Percentiles rank a stretch among this genome's conserved stretches.
Conservation (phyloP, 1,140 invertebrate genomes). For the Physella acuta region DNA sequence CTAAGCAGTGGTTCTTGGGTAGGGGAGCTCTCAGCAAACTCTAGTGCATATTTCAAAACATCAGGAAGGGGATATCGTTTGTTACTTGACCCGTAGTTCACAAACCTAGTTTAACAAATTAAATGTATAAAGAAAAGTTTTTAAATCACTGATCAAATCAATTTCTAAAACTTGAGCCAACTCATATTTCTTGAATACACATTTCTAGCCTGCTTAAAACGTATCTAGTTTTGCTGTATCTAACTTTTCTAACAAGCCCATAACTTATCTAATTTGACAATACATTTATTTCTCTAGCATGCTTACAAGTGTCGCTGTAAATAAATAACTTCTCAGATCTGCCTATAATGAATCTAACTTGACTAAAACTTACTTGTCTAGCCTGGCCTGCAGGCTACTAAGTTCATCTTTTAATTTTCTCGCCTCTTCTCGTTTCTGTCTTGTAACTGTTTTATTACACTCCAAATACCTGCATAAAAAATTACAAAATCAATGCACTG, state of each 20-base stretch:
- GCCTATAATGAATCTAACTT: no score
- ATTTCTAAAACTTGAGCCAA: no score
- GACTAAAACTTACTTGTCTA: conserved; percentile 63
- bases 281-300: no score
- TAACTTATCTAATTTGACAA: no score
- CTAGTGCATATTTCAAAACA: conserved; percentile 57
- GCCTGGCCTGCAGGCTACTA: conserved; percentile 50
- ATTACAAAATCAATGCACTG: neutral
- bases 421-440: conserved; percentile 59
- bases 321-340: no score
- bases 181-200: no score
- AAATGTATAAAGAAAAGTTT: neutral
- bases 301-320: no score
- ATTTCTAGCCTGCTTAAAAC: no score
- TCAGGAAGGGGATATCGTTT: conserved; percentile 59
- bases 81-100: conserved; percentile 57
- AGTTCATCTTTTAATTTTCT: conserved; percentile 60
- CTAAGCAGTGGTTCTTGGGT: conserved; percentile 8
- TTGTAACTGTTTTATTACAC: conserved; percentile 59
- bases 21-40: conserved; percentile 41
- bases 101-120: conserved; percentile 46
- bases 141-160: no score
- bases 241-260: no score
- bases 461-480: conserved; percentile 59
- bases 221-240: no score